Conservation (phyloP, 2,888 invertebrate genomes). For the Rhorus exstirpatorius region DNA sequence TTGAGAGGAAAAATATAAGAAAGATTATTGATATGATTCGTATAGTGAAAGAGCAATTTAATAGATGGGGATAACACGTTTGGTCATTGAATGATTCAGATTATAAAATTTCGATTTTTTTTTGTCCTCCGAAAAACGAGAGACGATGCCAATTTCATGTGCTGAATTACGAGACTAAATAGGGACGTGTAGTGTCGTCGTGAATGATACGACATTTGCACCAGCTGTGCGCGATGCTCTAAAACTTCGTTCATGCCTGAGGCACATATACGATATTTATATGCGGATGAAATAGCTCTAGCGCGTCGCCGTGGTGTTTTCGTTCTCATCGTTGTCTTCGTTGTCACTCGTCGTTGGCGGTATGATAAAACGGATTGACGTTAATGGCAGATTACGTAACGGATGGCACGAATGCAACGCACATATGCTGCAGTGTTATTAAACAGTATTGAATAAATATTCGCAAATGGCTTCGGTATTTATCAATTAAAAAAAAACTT, state of each 20-base stretch:
- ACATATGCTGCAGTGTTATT: slow-evolving; percentile 16
- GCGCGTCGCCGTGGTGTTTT: slow-evolving; percentile 52
- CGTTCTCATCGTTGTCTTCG: slow-evolving; percentile 50
- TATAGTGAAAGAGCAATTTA: too few relatives aligned
- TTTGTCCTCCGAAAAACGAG: too few relatives aligned
- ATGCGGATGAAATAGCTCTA: not conserved
- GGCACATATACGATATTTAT: slow-evolving; percentile 3
- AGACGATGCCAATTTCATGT: too few relatives aligned
- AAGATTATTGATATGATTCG: too few relatives aligned
- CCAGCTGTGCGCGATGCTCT: slow-evolving; percentile 74
- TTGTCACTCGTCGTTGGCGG: slow-evolving; percentile 52
- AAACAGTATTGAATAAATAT: slow-evolving; percentile 44
- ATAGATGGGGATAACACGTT: too few relatives aligned
- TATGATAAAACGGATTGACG: slow-evolving; percentile 65
- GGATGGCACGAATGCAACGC: slow-evolving; percentile 21
- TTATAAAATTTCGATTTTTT: not conserved
- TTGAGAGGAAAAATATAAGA: too few relatives aligned
- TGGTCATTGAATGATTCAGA: too few relatives aligned
- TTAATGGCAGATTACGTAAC: slow-evolving; percentile 63
- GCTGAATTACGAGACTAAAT: too few relatives aligned
- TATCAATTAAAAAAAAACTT: not conserved
- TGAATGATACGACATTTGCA: slow-evolving; percentile 78
- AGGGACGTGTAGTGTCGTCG: slow-evolving; percentile 54
- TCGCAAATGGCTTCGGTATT: not conserved
- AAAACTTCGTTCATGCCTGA: slow-evolving; percentile 48